Evolutionary conservation across 2,888 invertebrate species (phyloP), one percentile per base, ranked within the genome.

Genomic region (Conus canariensis): DNA sequence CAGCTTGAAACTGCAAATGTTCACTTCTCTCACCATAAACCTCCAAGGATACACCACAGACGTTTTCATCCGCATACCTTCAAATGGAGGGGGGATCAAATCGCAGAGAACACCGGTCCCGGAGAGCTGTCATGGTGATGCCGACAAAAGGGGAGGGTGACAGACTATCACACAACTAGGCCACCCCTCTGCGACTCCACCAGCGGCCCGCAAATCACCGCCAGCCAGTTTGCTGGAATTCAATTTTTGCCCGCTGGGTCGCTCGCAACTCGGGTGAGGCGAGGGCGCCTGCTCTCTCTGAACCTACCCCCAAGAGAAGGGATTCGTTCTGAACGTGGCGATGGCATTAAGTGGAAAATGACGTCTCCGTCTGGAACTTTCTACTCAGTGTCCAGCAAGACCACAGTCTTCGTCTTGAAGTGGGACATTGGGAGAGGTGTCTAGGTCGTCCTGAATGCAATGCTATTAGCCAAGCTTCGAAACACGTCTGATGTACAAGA

Each of bases 101-200:
- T 74, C 10, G n/a, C 3, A 74, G 6, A n/a, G 30, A 8, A 30
- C 10, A 83, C 56, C 22, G 82, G 82, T 58, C 1, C 10, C 12
- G 22, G 8, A 56, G 58, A 22, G 22, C 9, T 14, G 58, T 58
- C 56, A 19, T 19, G 56, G 7, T 12, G 9, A 56, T 7, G 82
- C 8, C 5, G 82, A 19, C 19, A 22, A 58, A 58, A 22, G 82
- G 82, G 82, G 82, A 58, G 82, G 58, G 82, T 83, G 58, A 83
- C 82, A 58, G 58, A 83, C 80, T 30, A 83, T 83, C 82, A 22
- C 82, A 58, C 58, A 83, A 83, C 82, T 58, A 58, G 82, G 82
- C 19, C 82, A 83, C 82, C 56, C 19, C 56, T 58, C 22, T 12
- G 16, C 82, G 19, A 19, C 82, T 58, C 58, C 25, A 10, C 12